These are phyloP conservation scores for Melanotaenia nigrans DNA, from an alignment of 2,797 vertebrate species.

Conservation along the genomic window DNA sequence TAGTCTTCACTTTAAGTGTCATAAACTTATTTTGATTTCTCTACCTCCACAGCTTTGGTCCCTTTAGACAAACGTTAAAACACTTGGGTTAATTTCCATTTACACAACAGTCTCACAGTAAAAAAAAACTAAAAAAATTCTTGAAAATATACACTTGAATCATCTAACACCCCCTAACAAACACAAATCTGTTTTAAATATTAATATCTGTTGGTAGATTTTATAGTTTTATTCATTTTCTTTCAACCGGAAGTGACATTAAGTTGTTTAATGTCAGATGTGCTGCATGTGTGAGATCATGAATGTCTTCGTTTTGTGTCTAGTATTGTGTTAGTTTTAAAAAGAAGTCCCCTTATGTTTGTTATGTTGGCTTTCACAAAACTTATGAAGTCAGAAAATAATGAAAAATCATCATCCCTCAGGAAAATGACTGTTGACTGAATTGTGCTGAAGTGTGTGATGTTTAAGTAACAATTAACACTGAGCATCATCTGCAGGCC, in stretches of 20 bases:
- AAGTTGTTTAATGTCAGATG: neutral
- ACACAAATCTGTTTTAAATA: slow-evolving; percentile 2
- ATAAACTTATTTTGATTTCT: slow-evolving; percentile 46
- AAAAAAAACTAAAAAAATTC: slow-evolving; percentile 9
- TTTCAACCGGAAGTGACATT: slow-evolving; percentile 2
- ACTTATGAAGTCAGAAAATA: slow-evolving; percentile 30
- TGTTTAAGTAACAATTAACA: slow-evolving; percentile 49
- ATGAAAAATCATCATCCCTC: slow-evolving; percentile 47
- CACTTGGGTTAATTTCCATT: slow-evolving; percentile 24
- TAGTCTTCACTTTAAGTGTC: slow-evolving; percentile 61
- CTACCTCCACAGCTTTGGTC: slow-evolving; percentile 53
- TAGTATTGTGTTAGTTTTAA: slow-evolving; percentile 20
- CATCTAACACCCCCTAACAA: slow-evolving; percentile 9
- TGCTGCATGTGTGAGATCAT: slow-evolving; percentile 7
- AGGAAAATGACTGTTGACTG: slow-evolving; percentile 31
- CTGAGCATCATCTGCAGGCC: slow-evolving; percentile 6
- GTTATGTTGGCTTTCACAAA: slow-evolving; percentile 38
- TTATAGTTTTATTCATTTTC: slow-evolving; percentile 28
- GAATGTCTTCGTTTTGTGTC: slow-evolving; percentile 22
- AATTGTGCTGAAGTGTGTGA: slow-evolving; percentile 12
- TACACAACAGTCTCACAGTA: slow-evolving; percentile 11
- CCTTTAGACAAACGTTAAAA: slow-evolving; percentile 13
- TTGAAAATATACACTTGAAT: slow-evolving; percentile 30
- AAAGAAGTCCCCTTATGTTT: slow-evolving; percentile 44
- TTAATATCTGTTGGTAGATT: slow-evolving; percentile 29